Evolutionary conservation across 2,888 invertebrate genomes (phyloP).

Genomic region (Mactromeris polynyma): DNA sequence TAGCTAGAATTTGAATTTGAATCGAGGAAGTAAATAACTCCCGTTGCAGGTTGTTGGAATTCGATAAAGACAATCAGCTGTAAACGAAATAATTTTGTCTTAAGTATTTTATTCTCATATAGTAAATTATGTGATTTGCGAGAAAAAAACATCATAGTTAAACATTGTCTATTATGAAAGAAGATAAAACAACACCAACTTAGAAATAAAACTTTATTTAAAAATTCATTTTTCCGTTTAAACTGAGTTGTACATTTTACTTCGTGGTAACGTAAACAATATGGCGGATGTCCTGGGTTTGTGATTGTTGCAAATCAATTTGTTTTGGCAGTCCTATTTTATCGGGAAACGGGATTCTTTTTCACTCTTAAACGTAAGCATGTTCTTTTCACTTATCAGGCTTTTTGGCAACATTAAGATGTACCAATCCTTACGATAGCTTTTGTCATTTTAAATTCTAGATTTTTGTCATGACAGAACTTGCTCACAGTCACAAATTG

Average conservation of each 20-base stretch:
- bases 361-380: background rate
- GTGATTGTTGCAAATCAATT: background rate
- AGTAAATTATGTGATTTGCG: background rate
- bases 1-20: background rate
- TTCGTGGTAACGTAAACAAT: constrained; percentile 66
- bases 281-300: constrained; percentile 42
- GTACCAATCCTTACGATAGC: background rate
- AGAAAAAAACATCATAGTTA: background rate
- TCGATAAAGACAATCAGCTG: background rate
- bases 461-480: background rate
- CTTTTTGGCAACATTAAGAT: background rate
- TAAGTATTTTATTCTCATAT: background rate
- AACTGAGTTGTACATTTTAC: background rate
- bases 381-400: background rate
- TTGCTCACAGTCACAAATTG: background rate
- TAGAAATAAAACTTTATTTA: background rate
- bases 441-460: background rate
- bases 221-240: constrained; percentile 14
- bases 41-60: background rate
- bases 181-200: background rate
- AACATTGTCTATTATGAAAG: background rate
- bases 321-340: background rate
- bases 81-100: background rate
- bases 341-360: background rate
- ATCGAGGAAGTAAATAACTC: background rate